A percentile compares a stretch with the other conserved stretches of the same genome.
Evolutionary conservation across 1,140 invertebrate genomes (phyloP).

Genomic region (Protaetia brevitarsis): DNA sequence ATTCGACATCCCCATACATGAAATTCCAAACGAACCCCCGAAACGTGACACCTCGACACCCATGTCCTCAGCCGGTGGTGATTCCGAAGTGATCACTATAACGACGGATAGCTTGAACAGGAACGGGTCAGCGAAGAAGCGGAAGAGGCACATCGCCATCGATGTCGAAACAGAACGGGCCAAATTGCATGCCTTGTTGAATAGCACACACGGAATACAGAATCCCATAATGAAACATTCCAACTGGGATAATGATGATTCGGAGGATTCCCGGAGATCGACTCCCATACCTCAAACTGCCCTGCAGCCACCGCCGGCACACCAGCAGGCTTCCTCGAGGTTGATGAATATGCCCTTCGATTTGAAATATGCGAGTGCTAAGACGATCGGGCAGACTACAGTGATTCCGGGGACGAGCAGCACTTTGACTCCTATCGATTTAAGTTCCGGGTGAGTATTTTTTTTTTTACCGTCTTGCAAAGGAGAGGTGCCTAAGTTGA

Average conservation of each 20-base stretch:
- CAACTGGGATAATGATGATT: constrained; percentile 58
- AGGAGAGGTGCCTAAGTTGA: no score
- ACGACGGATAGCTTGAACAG: constrained; percentile 53
- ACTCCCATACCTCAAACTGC: constrained; percentile 41
- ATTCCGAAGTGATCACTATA: constrained; percentile 66
- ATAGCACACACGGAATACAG: constrained; percentile 59
- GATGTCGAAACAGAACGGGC: constrained; percentile 91
- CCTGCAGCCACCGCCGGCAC: constrained; percentile 69
- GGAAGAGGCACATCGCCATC: constrained; percentile 82
- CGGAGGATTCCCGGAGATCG: constrained; percentile 59
- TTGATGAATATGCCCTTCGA: constrained; percentile 57
- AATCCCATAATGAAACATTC: constrained; percentile 46
- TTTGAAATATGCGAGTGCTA: constrained; percentile 47
- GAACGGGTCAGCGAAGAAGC: constrained; percentile 49
- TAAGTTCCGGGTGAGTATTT: constrained; percentile 63
- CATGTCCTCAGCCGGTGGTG: constrained; percentile 47
- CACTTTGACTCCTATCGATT: constrained; percentile 68
- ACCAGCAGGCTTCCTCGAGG: constrained; percentile 58
- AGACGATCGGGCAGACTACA: constrained; percentile 57
- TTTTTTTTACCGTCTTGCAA: no score
- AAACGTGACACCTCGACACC: constrained; percentile 51
- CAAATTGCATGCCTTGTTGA: constrained; percentile 79
- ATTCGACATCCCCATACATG: constrained; percentile 55
- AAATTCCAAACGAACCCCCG: constrained; percentile 53
- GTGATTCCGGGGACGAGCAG: constrained; percentile 62